Evolutionary conservation across 2,113 vertebrate genomes (phyloP).

Genomic region (Rhodinocichla rosea): DNA sequence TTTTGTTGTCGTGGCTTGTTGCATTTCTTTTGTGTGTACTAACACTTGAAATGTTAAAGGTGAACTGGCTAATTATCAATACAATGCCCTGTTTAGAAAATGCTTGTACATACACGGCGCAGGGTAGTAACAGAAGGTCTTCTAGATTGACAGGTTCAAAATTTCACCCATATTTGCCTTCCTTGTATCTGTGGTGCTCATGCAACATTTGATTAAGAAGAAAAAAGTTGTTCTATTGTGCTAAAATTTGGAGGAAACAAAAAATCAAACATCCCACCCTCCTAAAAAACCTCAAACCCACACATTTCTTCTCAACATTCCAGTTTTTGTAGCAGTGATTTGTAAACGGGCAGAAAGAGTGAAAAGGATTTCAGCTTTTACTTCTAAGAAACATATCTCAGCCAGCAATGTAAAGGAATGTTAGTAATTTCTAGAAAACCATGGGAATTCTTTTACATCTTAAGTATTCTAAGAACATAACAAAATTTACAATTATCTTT

Average conservation of each 20-base stretch:
- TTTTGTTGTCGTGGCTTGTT: slow-evolving; percentile 70
- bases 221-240: background rate
- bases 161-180: background rate
- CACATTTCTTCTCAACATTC: background rate
- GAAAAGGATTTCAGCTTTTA: background rate
- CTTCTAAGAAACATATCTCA: background rate
- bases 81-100: background rate
- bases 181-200: background rate
- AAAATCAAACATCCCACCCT: background rate
- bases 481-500: background rate
- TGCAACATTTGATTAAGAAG: background rate
- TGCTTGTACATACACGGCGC: background rate
- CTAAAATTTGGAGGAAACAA: background rate
- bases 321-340: background rate
- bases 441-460: background rate
- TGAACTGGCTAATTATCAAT: background rate
- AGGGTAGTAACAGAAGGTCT: slow-evolving; percentile 11
- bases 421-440: background rate
- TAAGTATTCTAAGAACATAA: background rate
- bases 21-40: slow-evolving; percentile 72
- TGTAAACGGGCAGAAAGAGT: background rate
- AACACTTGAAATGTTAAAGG: slow-evolving; percentile 65
- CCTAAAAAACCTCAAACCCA: background rate
- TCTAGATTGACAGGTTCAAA: slow-evolving; percentile 15
- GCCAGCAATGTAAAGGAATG: background rate